Evolutionary conservation across 2,113 vertebrate genomes (phyloP), one percentile per base, ranked within the genome.

Genomic region (Hirundichthys speculiger): DNA sequence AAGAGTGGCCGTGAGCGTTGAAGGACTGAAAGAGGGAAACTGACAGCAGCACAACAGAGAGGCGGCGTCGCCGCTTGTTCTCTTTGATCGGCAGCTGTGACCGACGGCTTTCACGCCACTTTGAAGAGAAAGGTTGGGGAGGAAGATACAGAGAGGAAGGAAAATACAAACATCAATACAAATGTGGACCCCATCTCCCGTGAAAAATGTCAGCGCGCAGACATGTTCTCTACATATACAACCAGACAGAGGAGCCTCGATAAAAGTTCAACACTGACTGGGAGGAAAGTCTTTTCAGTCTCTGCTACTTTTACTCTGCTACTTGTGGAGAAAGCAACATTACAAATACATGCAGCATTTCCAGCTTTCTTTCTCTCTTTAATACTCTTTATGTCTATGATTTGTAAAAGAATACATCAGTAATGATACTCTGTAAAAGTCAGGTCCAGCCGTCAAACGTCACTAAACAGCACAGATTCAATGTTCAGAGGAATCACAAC

Each of bases 71-170:
- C 22, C 60, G 78, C 62, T 46, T 79, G 77, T 49, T 50, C 63
- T 71, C 75, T 89, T 88, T 89, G 89, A 90, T 88, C 69, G 63
- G 16, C 52, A 45, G 66, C 68, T 58, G 22, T 79, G 79, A 85
- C 59, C 49, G 77, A 8, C 30, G 81, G 50, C 79, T 88, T 88
- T 84, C 62, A 76, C 74, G 45, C 30, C 67, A 47, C 87, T 88
- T 87, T 89, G 86, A 87, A 84, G 84, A 60, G 65, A 82, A 85
- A 85, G 84, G 84, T 87, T 83, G 69, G 24, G 51, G 47, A 52
- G 46, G 51, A 73, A 60, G 71, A 66, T 34, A 68, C 22, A 63
- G 16, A 60, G 53, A 62, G 38, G 65, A n/a, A n/a, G n/a, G n/a
- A n/a, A n/a, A n/a, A n/a, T n/a, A 41, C 65, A 59, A 59, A 70